These are phyloP conservation scores for Anticlea derivata DNA, from an alignment of 2,888 invertebrate species.

Conservation along the genomic window DNA sequence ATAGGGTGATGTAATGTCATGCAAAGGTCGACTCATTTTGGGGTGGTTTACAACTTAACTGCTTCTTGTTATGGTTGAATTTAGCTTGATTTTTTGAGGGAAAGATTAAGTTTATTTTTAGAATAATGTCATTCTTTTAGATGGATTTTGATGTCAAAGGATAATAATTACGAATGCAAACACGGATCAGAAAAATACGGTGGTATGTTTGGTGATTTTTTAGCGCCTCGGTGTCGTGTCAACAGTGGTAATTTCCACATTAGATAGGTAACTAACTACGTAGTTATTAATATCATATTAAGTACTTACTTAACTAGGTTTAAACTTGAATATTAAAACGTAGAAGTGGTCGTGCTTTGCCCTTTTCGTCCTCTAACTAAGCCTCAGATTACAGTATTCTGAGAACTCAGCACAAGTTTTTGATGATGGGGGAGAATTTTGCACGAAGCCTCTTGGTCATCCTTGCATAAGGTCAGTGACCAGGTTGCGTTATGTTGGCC, in stretches of 20 bases:
- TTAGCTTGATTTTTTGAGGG: slow-evolving; percentile 11
- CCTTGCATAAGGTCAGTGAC: no score
- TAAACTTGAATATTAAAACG: no score
- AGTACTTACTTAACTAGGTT: no score
- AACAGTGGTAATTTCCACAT: slow-evolving; percentile 25
- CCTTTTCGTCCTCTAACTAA: background rate
- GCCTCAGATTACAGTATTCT: no score
- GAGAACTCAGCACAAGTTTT: background rate
- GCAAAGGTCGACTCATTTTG: slow-evolving; percentile 61
- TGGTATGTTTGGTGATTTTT: slow-evolving; percentile 15
- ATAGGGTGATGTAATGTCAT: slow-evolving; percentile 59
- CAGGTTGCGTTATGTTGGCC: no score
- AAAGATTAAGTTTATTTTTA: slow-evolving; percentile 21
- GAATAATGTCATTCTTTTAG: background rate
- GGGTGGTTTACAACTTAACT: slow-evolving; percentile 25
- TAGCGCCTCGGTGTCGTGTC: slow-evolving; percentile 1
- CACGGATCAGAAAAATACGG: slow-evolving; percentile 1
- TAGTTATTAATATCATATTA: no score
- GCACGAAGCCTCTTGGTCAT: no score
- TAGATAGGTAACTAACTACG: background rate
- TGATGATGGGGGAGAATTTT: no score
- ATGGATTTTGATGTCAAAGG: slow-evolving; percentile 3
- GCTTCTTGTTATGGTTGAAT: slow-evolving; percentile 7
- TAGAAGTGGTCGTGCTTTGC: background rate
- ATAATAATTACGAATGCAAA: slow-evolving; percentile 10